These are phyloP conservation scores for Tyrophagus putrescentiae DNA, from an alignment of 1,140 invertebrate species.

Conservation along the genomic window DNA sequence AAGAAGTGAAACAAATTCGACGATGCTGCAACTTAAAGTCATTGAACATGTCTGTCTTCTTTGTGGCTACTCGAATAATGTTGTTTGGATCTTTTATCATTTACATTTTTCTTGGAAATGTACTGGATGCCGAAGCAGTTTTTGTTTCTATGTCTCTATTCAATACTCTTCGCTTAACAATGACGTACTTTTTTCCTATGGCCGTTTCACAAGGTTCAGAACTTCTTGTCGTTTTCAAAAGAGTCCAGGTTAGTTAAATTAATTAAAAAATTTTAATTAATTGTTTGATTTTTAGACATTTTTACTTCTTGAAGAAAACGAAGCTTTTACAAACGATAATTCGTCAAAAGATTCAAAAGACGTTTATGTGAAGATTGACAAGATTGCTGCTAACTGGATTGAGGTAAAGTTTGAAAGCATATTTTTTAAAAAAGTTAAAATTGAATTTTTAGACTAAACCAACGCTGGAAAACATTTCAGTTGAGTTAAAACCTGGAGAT, in stretches of 20 bases:
- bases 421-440: too few relatives aligned
- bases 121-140: conserved; percentile 55
- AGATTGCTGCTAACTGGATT: conserved; percentile 17
- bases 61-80: conserved; percentile 45
- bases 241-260: conserved; percentile 33
- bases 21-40: conserved; percentile 49
- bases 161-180: conserved; percentile 47
- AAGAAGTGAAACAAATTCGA: conserved; percentile 38
- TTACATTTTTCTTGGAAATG: conserved; percentile 45
- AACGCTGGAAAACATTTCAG: conserved; percentile 22
- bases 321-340: too few relatives aligned
- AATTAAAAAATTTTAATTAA: conserved; percentile 4
- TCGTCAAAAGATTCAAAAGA: too few relatives aligned
- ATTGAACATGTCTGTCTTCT: conserved; percentile 39
- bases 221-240: conserved; percentile 45
- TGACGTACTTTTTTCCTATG: conserved; percentile 52
- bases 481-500: conserved; percentile 28
- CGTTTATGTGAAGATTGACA: conserved; percentile 2
- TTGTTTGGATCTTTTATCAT: conserved; percentile 54
- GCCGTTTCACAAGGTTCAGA: conserved; percentile 40
- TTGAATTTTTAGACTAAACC: too few relatives aligned
- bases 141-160: conserved; percentile 56
- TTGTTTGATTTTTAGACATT: conserved; percentile 5
- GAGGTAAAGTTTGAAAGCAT: not conserved
- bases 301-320: not conserved